phyloP scores from a whole-genome alignment of 2,888 invertebrate genomes.

The Netelia fuscicornis region DNA sequence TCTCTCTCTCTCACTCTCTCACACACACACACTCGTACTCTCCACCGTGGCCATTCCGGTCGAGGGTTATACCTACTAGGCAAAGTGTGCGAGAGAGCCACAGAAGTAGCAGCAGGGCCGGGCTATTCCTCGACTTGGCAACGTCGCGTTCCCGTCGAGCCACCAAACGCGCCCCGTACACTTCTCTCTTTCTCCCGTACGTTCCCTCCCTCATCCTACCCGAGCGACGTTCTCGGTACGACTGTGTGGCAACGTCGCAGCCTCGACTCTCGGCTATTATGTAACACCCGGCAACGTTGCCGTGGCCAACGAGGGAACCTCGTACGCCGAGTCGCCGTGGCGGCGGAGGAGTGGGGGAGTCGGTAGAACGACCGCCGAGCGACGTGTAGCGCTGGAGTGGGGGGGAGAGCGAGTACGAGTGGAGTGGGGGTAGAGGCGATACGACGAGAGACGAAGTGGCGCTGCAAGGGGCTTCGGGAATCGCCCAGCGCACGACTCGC shows the following conservation, averaged over 20 bases:
- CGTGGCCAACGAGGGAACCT: conserved; percentile 68
- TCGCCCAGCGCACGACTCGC: conserved; percentile 58
- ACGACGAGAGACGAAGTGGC: conserved; percentile 50
- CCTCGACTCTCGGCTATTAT: conserved; percentile 79
- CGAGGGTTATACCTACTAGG: conserved; percentile 56
- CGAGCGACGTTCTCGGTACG: conserved; percentile 11
- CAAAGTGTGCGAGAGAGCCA: conserved; percentile 51
- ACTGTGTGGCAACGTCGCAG: conserved; percentile 77
- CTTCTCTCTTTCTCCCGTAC: background rate
- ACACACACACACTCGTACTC: conserved; percentile 21
- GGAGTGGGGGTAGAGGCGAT: conserved; percentile 51
- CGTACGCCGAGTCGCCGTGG: conserved; percentile 59
- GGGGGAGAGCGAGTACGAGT: conserved; percentile 41
- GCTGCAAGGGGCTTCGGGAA: conserved; percentile 55
- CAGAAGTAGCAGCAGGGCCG: conserved; percentile 46
- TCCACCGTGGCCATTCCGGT: conserved; percentile 52
- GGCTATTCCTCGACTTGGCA: conserved; percentile 70
- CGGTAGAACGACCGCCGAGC: conserved; percentile 43
- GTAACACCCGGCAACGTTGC: conserved; percentile 84
- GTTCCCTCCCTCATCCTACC: background rate
- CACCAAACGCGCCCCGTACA: conserved; percentile 49
- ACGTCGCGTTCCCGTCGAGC: conserved; percentile 73
- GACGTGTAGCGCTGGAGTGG: conserved; percentile 38
- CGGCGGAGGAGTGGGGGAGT: conserved; percentile 20
- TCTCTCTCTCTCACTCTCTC: conserved; percentile 43